Conservation (phyloP, 1,140 invertebrate genomes). For the Zaprionus tsacasi region DNA sequence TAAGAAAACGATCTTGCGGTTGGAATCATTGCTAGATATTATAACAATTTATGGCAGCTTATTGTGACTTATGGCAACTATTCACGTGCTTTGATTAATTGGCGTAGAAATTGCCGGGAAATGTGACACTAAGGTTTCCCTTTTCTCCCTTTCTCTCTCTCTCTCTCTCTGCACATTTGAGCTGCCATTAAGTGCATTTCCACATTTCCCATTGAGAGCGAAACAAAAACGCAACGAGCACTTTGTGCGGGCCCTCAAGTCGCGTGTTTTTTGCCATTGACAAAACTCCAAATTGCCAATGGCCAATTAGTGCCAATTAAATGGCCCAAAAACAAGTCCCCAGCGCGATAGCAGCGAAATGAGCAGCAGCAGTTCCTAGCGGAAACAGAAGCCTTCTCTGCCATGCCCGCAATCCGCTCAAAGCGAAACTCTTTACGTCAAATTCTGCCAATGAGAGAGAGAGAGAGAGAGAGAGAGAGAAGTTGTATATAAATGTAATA, state of each 20-base stretch:
- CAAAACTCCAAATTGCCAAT: slow-evolving; percentile 52
- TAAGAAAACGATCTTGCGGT: not conserved
- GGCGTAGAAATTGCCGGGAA: slow-evolving; percentile 12
- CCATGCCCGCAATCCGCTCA: slow-evolving; percentile 1
- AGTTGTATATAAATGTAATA: slow-evolving; percentile 57
- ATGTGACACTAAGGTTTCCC: not conserved
- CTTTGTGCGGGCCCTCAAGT: slow-evolving; percentile 1
- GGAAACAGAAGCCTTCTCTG: not conserved
- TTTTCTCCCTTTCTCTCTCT: too few species aligned
- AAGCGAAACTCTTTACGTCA: slow-evolving; percentile 15
- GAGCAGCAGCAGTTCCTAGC: not conserved
- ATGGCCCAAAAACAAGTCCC: slow-evolving; percentile 31
- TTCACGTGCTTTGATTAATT: slow-evolving; percentile 17
- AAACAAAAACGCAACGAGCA: not conserved
- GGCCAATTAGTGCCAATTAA: slow-evolving; percentile 75
- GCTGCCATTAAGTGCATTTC: not conserved
- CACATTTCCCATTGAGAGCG: not conserved
- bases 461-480: not conserved
- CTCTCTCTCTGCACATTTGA: not conserved
- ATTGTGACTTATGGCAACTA: slow-evolving; percentile 1
- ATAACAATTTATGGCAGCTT: slow-evolving; percentile 3
- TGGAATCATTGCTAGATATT: not conserved
- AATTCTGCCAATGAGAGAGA: not conserved
- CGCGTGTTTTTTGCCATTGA: slow-evolving; percentile 14
- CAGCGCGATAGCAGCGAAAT: not conserved